Percentiles rank a stretch among this genome's conserved stretches.
phyloP scores from a whole-genome alignment of 2,113 vertebrate species.

The Microtus oregoni region DNA sequence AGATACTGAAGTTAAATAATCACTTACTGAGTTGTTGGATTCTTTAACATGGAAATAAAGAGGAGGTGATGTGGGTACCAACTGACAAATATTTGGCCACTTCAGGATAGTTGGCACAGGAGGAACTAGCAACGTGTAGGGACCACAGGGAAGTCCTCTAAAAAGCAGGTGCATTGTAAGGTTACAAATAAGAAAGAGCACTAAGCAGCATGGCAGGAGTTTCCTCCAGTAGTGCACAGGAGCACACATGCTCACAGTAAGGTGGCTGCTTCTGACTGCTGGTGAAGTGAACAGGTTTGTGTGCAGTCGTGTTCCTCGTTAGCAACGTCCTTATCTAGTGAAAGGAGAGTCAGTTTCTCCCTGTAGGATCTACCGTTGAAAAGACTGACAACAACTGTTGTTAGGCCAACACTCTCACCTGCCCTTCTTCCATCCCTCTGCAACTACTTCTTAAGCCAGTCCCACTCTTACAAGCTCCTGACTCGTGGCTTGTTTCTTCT shows the following conservation, averaged over 20 bases:
- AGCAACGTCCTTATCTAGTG: not conserved
- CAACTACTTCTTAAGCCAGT: not conserved
- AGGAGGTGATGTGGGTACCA: not conserved
- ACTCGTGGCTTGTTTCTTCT: not conserved
- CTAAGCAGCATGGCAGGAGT: rapidly evolving
- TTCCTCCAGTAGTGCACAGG: not conserved
- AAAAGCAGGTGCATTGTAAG: not conserved
- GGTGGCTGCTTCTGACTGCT: not conserved
- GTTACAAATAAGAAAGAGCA: not conserved
- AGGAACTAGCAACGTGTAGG: not conserved
- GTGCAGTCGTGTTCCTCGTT: not conserved
- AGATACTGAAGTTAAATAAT: not conserved
- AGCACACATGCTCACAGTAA: not conserved
- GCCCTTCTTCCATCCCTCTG: not conserved
- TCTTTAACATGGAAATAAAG: not conserved
- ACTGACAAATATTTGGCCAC: not conserved
- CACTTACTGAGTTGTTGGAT: not conserved
- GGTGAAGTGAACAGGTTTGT: not conserved
- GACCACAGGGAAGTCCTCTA: not conserved
- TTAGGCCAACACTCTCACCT: not conserved
- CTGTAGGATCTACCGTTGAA: not conserved
- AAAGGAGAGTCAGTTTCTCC: not conserved
- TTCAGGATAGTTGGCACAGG: not conserved
- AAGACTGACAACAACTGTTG: not conserved
- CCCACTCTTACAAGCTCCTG: not conserved